Base-by-base conservation (phyloP, 2,888 invertebrate genomes). In the Microctonus hyperodae region DNA sequence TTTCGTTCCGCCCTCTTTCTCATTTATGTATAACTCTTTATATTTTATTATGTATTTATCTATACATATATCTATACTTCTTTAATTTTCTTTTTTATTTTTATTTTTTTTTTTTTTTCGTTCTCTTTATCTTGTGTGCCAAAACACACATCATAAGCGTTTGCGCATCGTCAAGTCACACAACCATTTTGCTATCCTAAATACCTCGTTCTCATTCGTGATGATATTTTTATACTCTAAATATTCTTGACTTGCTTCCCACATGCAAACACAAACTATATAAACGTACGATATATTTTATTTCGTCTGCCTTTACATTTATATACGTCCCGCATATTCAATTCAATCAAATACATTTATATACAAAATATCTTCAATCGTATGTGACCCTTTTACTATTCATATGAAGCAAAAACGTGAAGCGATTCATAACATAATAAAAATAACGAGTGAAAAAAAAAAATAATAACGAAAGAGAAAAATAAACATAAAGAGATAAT, bases 181-280 rank as follows among this genome's bases (percentile, higher is more conserved):
- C 44, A n/a, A n/a, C n/a, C n/a, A 44, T 58, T 56, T 25, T 58
- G 37, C 58, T 53, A 65, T 59, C 59, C 59, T 37, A 65, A 65
- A 65, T 65, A 65, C 58, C n/a, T 58, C 58, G 50, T 20, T 50
- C 50, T 59, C 35, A 48, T 25, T 59, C 51, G 57, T 33, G 25
- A 48, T 23, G 65, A 59, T 65, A 65, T 65, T 65, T 65, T 65
- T 65, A 65, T 33, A 65, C 53, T 51, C 10, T 50, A 58, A 58
- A 35, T 40, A 35, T 37, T 35, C 23, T 40, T 23, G 23, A 22
- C 51, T n/a, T 16, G 44, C n/a, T 44, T 16, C 44, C 44, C 44
- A 44, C 31, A 56, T 33, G 16, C n/a, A n/a, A n/a, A n/a, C n/a
- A n/a, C n/a, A n/a, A n/a, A n/a, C n/a, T n/a, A n/a, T n/a, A n/a